Percentiles rank a stretch among this genome's conserved stretches.
Conservation (phyloP, 2,888 invertebrate genomes). For the Drosophila cyrtoloma region DNA sequence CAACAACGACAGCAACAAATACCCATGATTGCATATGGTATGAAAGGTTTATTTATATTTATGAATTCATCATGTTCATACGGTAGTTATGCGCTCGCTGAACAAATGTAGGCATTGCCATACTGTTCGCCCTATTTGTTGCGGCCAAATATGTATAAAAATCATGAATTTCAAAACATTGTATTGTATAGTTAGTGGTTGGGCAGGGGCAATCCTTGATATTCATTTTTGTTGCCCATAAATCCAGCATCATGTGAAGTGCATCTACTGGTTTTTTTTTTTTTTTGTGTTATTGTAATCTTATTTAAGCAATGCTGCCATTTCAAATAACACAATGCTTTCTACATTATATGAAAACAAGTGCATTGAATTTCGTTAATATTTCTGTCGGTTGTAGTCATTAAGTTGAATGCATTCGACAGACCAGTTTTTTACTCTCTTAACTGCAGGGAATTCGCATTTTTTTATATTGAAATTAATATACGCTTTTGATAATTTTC, state of each 20-base stretch:
- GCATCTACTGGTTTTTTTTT: neutral
- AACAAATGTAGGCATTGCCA: conserved; percentile 45
- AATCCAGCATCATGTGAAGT: conserved; percentile 9
- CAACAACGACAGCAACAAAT: conserved; percentile 27
- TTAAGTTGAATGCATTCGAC: neutral
- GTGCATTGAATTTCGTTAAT: no score
- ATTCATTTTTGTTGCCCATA: conserved; percentile 11
- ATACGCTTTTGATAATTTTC: neutral
- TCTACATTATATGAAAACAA: neutral
- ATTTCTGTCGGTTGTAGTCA: neutral
- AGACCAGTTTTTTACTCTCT: neutral
- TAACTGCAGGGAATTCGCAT: neutral
- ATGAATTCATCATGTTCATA: conserved; percentile 73
- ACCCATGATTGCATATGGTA: conserved; percentile 72
- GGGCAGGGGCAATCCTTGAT: neutral
- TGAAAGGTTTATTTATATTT: conserved; percentile 77
- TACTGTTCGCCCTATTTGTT: conserved; percentile 21
- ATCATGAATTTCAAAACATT: conserved; percentile 55
- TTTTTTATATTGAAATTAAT: neutral
- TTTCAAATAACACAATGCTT: neutral
- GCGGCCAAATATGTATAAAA: conserved; percentile 29
- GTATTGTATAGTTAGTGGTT: conserved; percentile 2
- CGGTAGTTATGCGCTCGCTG: conserved; percentile 34
- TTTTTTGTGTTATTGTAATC: neutral
- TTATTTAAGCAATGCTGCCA: neutral